A percentile compares a stretch with the other conserved stretches of the same genome.
These are phyloP conservation scores for Xylocopa sonorina DNA, from an alignment of 1,140 invertebrate species.

Conservation along the genomic window DNA sequence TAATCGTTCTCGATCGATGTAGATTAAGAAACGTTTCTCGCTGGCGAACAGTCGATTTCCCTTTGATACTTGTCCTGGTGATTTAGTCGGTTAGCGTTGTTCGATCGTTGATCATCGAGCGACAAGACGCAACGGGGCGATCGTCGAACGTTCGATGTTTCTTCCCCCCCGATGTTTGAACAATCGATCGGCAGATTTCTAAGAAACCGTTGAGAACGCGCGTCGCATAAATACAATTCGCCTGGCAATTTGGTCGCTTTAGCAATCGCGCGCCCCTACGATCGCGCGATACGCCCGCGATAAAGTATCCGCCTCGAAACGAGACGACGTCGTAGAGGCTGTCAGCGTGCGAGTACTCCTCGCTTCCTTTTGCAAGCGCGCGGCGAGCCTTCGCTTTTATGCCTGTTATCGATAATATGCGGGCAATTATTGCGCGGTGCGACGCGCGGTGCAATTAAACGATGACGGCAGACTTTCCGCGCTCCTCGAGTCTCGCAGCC, in stretches of 20 bases:
- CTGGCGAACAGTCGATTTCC: too few species aligned
- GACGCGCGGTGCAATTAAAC: too few species aligned
- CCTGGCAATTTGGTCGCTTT: constrained; percentile 13
- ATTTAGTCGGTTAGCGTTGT: not conserved
- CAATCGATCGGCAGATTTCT: constrained; percentile 18
- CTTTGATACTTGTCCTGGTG: too few species aligned
- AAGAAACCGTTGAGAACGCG: constrained; percentile 28
- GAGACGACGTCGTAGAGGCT: not conserved
- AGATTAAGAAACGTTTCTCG: too few species aligned
- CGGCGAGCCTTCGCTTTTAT: too few species aligned
- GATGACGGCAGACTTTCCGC: too few species aligned
- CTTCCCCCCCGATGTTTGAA: constrained; percentile 20
- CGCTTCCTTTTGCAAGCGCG: too few species aligned
- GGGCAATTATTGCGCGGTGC: too few species aligned
- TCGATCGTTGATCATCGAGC: not conserved
- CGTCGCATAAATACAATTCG: constrained; percentile 36
- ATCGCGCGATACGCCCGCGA: not conserved
- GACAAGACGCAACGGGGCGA: not conserved
- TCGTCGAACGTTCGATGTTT: constrained; percentile 3
- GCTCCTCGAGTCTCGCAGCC: not conserved
- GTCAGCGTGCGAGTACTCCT: too few species aligned
- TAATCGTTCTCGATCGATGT: too few species aligned
- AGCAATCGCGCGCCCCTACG: not conserved
- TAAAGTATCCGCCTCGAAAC: constrained; percentile 1
- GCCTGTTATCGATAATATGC: constrained; percentile 1